Evolutionary conservation across 2,113 vertebrate genomes (phyloP), one percentile per base, ranked within the genome.

Genomic region (Ia io): DNA sequence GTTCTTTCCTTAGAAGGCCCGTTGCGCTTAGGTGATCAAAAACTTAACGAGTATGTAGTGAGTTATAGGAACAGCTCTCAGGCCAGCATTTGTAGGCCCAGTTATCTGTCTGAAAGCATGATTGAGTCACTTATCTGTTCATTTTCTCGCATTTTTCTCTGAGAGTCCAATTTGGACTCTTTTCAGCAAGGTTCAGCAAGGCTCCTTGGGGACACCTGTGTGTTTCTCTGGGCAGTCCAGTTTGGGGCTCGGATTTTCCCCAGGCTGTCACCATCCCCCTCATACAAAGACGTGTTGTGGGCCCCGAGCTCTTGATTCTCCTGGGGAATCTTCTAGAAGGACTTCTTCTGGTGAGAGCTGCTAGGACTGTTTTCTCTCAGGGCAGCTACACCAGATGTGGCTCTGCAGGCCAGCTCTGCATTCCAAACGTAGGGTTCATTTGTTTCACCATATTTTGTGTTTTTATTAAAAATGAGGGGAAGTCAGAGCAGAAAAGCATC

Each of bases 361-460:
- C 79, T 85, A 40, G 5, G 22, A 47, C 69, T 32, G 14, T 73
- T 79, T 95, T 47, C 86, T 94, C 37, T 37, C 44, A 10, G 40
- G 14, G 82, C 35, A 79, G 80, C 65, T 92, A 47, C 65, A 88
- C 84, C 94, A 93, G 96, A 92, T 82, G 76, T 63, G 87, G 84
- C 65, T 94, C 63, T 20, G 51, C 37, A 91, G 53, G 82, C 32
- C 69, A 67, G 35, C 90, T 97, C 92, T 95, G 92, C 95, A 92
- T 97, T 90, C 82, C 92, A 96, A 97, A 95, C 88, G 17, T 37
- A 4, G 70, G 73, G 63, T 73, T 53, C 63, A 83, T 91, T 70
- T 79, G 85, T 77, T n/a, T 95, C 85, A 56, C 77, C 91, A 25
- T 65, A 53, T 28, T 63, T 49, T 63, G 78, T 73, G 63, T 84